These are phyloP conservation scores for Alouatta palliata DNA, from an alignment of 2,113 vertebrate genomes.

Conservation along the genomic window DNA sequence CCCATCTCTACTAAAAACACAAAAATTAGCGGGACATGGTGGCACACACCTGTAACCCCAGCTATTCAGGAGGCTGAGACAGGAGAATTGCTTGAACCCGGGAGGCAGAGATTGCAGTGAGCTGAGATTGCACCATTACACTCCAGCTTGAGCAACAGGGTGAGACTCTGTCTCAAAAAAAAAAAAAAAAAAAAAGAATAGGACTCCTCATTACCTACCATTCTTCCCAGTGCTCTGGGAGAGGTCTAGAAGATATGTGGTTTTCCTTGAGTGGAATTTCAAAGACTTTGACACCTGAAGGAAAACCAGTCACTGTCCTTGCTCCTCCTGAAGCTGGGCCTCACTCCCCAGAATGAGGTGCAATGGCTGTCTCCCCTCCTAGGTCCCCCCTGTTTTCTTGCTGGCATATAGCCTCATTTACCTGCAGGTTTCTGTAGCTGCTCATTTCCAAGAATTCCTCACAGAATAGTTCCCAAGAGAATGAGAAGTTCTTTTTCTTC, in stretches of 20 bases:
- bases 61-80: too few species aligned
- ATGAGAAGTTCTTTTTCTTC: background rate
- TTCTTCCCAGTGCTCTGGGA: background rate
- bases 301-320: background rate
- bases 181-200: too few species aligned
- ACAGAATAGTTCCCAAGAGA: background rate
- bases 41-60: too few species aligned
- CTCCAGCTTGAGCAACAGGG: too few species aligned
- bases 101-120: too few species aligned
- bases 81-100: too few species aligned
- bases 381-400: background rate
- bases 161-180: too few species aligned
- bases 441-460: background rate
- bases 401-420: background rate
- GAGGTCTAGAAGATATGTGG: background rate
- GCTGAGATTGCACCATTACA: too few species aligned
- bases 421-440: background rate
- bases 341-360: rapidly evolving
- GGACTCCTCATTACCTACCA: background rate
- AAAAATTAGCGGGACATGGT: too few species aligned
- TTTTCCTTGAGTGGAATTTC: background rate
- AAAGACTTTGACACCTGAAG: background rate
- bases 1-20: too few species aligned
- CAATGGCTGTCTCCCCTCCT: background rate
- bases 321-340: rapidly evolving